Percentiles rank a stretch among this genome's conserved stretches.
Conservation (phyloP, 2,797 vertebrate genomes). For the Galaxias olidus region DNA sequence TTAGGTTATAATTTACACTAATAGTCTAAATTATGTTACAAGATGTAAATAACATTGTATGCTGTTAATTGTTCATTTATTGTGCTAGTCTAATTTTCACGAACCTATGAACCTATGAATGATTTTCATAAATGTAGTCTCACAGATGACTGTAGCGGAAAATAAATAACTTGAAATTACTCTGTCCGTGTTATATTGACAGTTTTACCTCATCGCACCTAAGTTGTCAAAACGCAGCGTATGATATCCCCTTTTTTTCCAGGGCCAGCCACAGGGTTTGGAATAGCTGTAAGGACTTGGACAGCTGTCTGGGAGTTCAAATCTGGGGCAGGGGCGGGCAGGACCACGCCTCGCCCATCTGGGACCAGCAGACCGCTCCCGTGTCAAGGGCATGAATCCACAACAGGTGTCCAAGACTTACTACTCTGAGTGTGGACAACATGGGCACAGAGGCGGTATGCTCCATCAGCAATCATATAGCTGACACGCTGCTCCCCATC, state of each 20-base stretch:
- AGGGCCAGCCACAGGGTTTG: slow-evolving; percentile 35
- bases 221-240: slow-evolving; percentile 7
- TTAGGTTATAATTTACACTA: too few species aligned
- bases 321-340: slow-evolving; percentile 64
- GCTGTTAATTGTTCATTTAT: too few species aligned
- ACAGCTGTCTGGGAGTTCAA: slow-evolving; percentile 70
- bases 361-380: slow-evolving; percentile 22
- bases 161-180: too few species aligned
- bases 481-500: slow-evolving; percentile 14
- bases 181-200: not conserved
- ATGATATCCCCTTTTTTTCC: slow-evolving; percentile 7
- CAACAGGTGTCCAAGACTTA: slow-evolving; percentile 60
- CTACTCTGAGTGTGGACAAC: slow-evolving; percentile 31
- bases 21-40: too few species aligned
- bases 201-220: slow-evolving; percentile 4
- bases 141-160: too few species aligned
- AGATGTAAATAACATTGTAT: too few species aligned
- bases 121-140: too few species aligned
- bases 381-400: slow-evolving; percentile 63
- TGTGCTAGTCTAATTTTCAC: too few species aligned
- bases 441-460: slow-evolving; percentile 44
- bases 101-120: too few species aligned
- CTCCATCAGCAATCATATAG: not conserved
- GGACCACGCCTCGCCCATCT: slow-evolving; percentile 50
- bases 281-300: slow-evolving; percentile 50